phyloP scores from a whole-genome alignment of 2,113 vertebrate genomes.

The Trematocara unimaculatum region DNA sequence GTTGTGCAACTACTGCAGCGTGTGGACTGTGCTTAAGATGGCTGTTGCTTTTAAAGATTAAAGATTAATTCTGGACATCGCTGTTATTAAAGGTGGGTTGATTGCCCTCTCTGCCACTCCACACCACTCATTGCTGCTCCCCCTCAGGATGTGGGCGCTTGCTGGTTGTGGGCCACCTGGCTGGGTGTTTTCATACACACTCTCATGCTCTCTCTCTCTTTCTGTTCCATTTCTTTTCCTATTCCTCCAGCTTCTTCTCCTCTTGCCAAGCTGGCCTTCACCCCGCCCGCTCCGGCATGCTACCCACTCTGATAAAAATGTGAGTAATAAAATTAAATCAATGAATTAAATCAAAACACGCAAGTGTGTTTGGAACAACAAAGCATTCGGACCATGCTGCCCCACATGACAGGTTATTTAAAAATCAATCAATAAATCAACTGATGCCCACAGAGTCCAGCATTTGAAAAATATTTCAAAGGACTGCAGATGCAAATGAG shows the following conservation, averaged over 20 bases:
- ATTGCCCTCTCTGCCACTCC: neutral
- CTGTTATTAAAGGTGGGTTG: neutral
- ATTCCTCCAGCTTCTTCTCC: neutral
- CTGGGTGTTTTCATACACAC: neutral
- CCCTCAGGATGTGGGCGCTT: neutral
- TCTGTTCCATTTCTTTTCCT: neutral
- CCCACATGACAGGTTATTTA: neutral
- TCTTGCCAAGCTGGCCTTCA: neutral
- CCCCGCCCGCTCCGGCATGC: rapidly evolving
- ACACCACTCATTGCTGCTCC: neutral
- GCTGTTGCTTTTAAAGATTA: neutral
- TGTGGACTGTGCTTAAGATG: neutral
- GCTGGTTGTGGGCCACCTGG: neutral
- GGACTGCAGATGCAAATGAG: neutral
- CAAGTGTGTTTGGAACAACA: neutral
- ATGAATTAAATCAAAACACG: neutral
- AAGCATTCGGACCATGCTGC: neutral
- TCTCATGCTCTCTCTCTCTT: neutral
- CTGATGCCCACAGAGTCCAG: neutral
- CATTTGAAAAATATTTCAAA: neutral
- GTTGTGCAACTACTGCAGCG: neutral
- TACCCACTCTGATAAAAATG: neutral
- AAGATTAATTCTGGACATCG: neutral
- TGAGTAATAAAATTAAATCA: neutral
- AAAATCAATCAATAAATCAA: neutral